These are phyloP conservation scores for Nycticorax nycticorax DNA, from an alignment of 2,113 vertebrate genomes.

Conservation along the genomic window DNA sequence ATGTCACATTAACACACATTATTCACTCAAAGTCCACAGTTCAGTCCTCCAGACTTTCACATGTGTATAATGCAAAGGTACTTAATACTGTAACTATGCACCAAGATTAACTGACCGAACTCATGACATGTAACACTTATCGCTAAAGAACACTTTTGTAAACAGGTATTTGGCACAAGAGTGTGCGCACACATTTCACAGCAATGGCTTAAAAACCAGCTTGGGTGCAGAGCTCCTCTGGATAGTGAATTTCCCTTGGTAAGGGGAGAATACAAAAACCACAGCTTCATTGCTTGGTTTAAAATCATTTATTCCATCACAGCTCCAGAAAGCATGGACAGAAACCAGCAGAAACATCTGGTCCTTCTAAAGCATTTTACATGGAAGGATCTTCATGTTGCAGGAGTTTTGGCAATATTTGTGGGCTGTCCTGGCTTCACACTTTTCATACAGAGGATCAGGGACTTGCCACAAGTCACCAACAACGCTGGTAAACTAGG, in stretches of 20 bases:
- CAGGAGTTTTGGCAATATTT: neutral
- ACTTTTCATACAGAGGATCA: neutral
- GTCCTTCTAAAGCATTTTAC: neutral
- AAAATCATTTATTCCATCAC: neutral
- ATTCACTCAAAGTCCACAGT: neutral
- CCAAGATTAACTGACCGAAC: neutral
- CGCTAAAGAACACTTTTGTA: neutral
- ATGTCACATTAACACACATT: neutral
- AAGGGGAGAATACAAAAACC: neutral
- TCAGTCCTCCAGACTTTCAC: neutral
- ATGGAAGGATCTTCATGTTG: neutral
- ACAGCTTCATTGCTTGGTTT: neutral
- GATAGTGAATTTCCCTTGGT: neutral
- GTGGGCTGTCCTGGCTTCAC: neutral
- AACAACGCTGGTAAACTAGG: neutral
- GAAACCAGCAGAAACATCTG: neutral
- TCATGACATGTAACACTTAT: neutral
- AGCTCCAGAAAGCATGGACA: neutral
- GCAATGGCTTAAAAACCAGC: neutral
- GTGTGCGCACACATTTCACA: rapidly evolving
- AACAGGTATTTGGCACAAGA: neutral
- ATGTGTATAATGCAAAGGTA: rapidly evolving
- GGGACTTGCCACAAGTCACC: neutral
- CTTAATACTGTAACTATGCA: neutral
- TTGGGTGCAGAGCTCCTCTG: neutral